A percentile compares a stretch with the other conserved stretches of the same genome.
Conservation (phyloP, 2,797 vertebrate genomes). For the Leucoraja ocellata region DNA sequence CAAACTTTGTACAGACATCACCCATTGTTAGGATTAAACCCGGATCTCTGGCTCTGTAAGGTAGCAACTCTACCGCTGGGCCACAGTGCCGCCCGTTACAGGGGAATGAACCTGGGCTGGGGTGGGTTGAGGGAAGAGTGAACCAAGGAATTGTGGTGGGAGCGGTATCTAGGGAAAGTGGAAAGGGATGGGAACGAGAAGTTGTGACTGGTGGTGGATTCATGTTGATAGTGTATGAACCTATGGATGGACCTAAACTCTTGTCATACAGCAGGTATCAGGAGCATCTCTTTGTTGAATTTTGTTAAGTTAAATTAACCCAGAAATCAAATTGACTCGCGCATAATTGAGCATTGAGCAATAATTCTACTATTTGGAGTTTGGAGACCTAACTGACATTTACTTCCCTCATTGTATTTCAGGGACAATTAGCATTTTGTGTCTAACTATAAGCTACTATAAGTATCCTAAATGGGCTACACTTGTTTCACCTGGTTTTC, state of each 20-base stretch:
- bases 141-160: too few relatives aligned
- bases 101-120: too few relatives aligned
- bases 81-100: too few relatives aligned
- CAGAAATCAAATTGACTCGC: neutral
- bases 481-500: neutral
- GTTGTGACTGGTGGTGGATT: too few relatives aligned
- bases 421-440: too few relatives aligned
- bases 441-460: too few relatives aligned
- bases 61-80: too few relatives aligned
- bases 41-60: too few relatives aligned
- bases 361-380: neutral
- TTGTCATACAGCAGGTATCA: neutral
- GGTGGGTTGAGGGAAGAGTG: neutral
- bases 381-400: neutral
- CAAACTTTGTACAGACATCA: too few relatives aligned
- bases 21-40: too few relatives aligned
- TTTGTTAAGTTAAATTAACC: neutral
- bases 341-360: neutral
- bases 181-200: too few relatives aligned
- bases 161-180: too few relatives aligned
- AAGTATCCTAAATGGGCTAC: neutral
- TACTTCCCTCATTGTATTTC: neutral
- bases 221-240: neutral
- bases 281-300: neutral
- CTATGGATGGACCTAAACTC: neutral